Percentiles rank a stretch among this genome's conserved stretches.
Conservation (phyloP, 2,113 vertebrate species). For the Pangasianodon gigas region DNA sequence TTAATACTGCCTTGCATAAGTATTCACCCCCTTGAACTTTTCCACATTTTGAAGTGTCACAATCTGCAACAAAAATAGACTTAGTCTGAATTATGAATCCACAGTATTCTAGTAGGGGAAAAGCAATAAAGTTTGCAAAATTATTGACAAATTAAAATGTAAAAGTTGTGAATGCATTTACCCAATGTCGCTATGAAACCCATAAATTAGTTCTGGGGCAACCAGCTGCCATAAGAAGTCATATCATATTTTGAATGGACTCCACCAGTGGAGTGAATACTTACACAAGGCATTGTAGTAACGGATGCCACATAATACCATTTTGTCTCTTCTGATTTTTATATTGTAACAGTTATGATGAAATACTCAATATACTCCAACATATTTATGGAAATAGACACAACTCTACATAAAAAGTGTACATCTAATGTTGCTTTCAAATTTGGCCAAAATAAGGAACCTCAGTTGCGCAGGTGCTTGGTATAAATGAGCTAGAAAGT, state of each 20-base stretch:
- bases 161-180: too few species aligned
- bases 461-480: too few species aligned
- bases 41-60: too few species aligned
- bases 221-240: neutral
- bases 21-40: too few species aligned
- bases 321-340: neutral
- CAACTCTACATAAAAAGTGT: neutral
- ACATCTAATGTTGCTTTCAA: neutral
- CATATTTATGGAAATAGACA: neutral
- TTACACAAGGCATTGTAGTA: neutral
- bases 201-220: too few species aligned
- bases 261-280: neutral
- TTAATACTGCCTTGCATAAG: neutral
- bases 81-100: too few species aligned
- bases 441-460: neutral
- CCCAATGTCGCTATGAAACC: too few species aligned
- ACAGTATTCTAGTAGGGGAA: too few species aligned
- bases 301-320: neutral
- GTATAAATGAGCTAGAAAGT: too few species aligned
- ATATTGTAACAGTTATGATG: neutral
- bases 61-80: too few species aligned
- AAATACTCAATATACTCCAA: neutral
- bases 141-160: too few species aligned
- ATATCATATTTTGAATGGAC: neutral
- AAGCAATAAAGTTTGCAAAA: too few species aligned